Evolutionary conservation across 2,797 vertebrate species (phyloP).

Genomic region (Chloroceryle amazona): DNA sequence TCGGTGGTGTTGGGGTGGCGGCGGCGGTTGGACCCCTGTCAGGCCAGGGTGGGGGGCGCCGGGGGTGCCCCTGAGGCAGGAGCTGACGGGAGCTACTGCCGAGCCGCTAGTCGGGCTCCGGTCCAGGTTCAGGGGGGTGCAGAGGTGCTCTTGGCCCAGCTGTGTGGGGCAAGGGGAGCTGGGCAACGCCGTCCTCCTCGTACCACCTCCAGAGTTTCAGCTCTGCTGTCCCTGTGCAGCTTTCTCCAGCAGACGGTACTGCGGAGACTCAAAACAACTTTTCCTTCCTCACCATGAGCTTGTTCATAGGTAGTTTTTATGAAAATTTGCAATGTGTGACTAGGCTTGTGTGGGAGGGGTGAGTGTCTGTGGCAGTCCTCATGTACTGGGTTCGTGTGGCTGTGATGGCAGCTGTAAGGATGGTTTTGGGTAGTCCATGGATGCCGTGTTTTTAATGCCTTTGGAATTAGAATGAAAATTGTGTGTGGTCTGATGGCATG

Average conservation of each 20-base stretch:
- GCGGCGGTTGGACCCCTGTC: too few relatives aligned
- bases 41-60: background rate
- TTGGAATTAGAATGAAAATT: background rate
- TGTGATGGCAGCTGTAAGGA: rapidly evolving
- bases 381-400: rapidly evolving
- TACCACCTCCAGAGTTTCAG: background rate
- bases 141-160: too few relatives aligned
- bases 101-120: too few relatives aligned
- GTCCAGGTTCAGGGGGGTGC: background rate
- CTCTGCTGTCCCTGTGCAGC: background rate
- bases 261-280: background rate
- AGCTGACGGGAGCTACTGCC: background rate
- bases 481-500: rapidly evolving
- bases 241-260: background rate
- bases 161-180: background rate
- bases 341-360: background rate
- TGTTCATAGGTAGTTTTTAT: background rate
- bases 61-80: background rate
- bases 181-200: background rate
- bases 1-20: background rate
- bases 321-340: rapidly evolving
- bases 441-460: background rate
- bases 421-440: background rate
- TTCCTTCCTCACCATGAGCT: background rate
- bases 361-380: rapidly evolving